Base-by-base conservation (phyloP, 2,113 vertebrate species). In the Phycodurus eques region DNA sequence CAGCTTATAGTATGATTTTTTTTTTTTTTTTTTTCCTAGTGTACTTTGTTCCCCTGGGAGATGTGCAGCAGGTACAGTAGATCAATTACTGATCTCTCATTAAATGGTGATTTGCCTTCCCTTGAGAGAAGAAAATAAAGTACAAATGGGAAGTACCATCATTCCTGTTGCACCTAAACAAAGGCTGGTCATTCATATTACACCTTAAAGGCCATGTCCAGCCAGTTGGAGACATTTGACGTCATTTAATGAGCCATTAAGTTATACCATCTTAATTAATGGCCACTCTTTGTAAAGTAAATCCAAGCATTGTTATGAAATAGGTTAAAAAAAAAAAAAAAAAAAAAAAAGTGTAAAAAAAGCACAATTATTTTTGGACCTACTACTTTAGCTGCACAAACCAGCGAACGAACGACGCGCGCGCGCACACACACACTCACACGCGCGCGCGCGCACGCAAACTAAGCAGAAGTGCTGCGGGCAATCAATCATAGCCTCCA, bases 61-160 rank as follows among this genome's bases (percentile, higher is more conserved):
- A 75, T 76, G 73, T 83, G 80, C 80, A 82, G 78, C 86, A 85
- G 87, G 86, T 90, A 70, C 44, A 78, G 75, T 75, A 59, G 87
- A 93, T 91, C 90, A 92, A 88, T 91, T 88, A 91, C 83, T 91
- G 84, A 88, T 88, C 85, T 88, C 85, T 86, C 83, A 77, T 89
- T 88, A 88, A 80, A 83, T 77, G 84, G 77, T 78, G 76, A 86
- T 87, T 86, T 83, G 73, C 80, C 68, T 65, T 85, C 83, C 72
- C 81, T 19, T 10, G 77, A 74, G 88, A 79, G 80, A 7, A 47
- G 62, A 82, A 72, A 80, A 80, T 81, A 82, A 80, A 80, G 67
- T 70, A 66, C 12, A 59, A n/a, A 70, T 43, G 63, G 73, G 69
- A 80, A 60, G 71, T 54, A 78, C 49, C n/a, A 77, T 77, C 53